A percentile compares a stretch with the other conserved stretches of the same genome.
phyloP scores from a whole-genome alignment of 2,888 invertebrate species.

The Vannuccia rotundouncinata region DNA sequence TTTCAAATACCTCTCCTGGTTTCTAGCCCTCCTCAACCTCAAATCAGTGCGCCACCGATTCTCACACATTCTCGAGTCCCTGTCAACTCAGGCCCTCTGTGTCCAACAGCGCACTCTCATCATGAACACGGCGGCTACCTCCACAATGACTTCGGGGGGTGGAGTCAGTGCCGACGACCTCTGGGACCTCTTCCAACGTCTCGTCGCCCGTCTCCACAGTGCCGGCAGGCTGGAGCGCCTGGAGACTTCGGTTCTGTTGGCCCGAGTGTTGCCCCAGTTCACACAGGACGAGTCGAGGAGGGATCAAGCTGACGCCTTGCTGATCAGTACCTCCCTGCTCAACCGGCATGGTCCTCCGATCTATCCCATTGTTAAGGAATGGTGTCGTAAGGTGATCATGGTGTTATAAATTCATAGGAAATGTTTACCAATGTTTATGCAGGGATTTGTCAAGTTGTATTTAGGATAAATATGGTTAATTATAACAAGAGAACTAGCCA shows the following conservation, averaged over 20 bases:
- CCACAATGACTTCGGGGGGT: background rate
- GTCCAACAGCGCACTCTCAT: background rate
- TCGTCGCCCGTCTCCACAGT: background rate
- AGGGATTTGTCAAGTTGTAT: too few species aligned
- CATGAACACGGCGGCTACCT: too few species aligned
- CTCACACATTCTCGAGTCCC: background rate
- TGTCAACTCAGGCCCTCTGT: background rate
- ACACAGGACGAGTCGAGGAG: constrained; percentile 55
- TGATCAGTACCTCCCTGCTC: constrained; percentile 65
- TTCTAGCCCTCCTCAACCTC: background rate
- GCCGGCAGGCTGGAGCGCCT: constrained; percentile 63
- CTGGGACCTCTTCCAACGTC: constrained; percentile 48
- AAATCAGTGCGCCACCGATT: background rate
- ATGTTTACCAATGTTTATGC: too few species aligned
- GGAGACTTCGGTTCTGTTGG: constrained; percentile 71
- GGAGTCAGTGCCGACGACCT: constrained; percentile 46
- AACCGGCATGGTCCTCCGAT: constrained; percentile 69
- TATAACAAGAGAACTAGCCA: too few species aligned
- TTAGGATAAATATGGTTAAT: too few species aligned
- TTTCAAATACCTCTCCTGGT: too few species aligned
- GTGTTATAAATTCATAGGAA: too few species aligned
- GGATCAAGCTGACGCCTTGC: constrained; percentile 55
- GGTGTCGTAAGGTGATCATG: constrained; percentile 64
- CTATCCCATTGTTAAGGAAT: constrained; percentile 69
- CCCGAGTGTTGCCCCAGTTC: constrained; percentile 66